Conservation (phyloP, 2,797 vertebrate genomes). For the Micrastur ruficollis region DNA sequence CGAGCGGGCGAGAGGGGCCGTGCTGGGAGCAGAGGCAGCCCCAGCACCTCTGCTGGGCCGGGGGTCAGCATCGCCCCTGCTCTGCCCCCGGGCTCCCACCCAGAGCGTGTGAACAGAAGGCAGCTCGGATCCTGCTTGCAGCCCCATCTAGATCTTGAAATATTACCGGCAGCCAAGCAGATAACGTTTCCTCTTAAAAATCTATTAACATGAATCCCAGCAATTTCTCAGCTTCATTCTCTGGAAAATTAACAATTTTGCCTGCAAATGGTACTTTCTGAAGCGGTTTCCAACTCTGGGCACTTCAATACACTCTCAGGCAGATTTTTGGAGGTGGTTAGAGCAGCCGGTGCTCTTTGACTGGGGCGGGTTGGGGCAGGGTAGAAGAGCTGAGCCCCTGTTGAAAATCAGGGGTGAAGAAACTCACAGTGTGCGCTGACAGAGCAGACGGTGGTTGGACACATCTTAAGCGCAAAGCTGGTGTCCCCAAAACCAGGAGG, state of each 20-base stretch:
- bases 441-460: neutral
- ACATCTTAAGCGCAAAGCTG: neutral
- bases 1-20: accelerated
- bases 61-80: accelerated
- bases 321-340: neutral
- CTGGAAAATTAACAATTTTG: neutral
- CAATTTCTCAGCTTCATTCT: neutral
- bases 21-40: neutral
- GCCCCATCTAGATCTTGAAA: neutral
- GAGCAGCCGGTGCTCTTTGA: neutral
- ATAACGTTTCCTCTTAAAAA: neutral
- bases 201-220: neutral
- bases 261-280: neutral
- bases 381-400: neutral
- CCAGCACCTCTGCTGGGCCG: neutral
- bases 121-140: neutral
- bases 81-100: neutral
- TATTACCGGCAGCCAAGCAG: neutral
- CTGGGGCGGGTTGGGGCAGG: accelerated
- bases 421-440: too few relatives aligned
- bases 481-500: neutral
- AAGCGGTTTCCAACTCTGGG: neutral
- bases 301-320: neutral
- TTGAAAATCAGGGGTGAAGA: neutral
- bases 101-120: neutral